These are phyloP conservation scores for Cylindroiulus punctatus DNA, from an alignment of 2,888 invertebrate genomes.

Conservation along the genomic window DNA sequence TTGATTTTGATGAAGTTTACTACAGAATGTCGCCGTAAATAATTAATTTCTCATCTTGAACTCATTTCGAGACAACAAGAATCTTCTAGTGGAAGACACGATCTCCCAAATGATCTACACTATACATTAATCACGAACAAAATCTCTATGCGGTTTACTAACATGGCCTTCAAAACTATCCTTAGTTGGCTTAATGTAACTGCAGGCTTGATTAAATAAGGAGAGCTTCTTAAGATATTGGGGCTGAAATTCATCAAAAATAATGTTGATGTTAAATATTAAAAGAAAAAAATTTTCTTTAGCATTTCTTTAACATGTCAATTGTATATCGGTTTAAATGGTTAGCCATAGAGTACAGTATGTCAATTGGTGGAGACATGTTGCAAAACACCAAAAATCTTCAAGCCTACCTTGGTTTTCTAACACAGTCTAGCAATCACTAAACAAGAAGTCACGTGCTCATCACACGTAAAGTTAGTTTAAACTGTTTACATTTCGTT, in stretches of 20 bases:
- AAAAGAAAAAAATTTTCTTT: not conserved
- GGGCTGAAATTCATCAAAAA: not conserved
- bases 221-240: not conserved
- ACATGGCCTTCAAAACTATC: not conserved
- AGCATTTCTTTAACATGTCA: too few relatives aligned
- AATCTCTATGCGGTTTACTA: not conserved
- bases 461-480: too few relatives aligned
- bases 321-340: too few relatives aligned
- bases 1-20: constrained; percentile 2
- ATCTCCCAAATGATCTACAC: constrained; percentile 31
- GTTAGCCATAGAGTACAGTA: too few relatives aligned
- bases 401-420: too few relatives aligned
- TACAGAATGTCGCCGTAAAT: not conserved
- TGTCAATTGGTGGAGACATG: too few relatives aligned
- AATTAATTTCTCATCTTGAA: constrained; percentile 37
- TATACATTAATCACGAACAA: not conserved
- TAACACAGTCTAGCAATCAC: too few relatives aligned
- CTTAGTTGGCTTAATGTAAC: not conserved
- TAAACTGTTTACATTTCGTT: too few relatives aligned
- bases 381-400: too few relatives aligned
- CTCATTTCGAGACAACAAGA: constrained; percentile 3
- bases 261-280: not conserved
- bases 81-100: not conserved
- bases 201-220: not conserved
- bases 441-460: too few relatives aligned